These are phyloP conservation scores for Ardeotis arabs DNA, from an alignment of 2,113 vertebrate species.

Conservation along the genomic window DNA sequence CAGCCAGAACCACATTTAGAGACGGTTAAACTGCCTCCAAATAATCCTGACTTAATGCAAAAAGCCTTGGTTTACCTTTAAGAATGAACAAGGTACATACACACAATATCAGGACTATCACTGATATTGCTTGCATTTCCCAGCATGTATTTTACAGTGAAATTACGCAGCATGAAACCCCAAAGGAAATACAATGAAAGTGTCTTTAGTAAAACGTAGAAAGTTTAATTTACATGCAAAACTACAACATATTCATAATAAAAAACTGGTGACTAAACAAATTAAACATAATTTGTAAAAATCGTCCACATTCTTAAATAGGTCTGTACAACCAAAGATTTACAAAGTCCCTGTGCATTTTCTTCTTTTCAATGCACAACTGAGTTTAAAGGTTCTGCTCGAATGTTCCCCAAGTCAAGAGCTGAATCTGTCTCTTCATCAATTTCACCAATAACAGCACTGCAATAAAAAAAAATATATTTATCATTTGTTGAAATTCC, in stretches of 20 bases:
- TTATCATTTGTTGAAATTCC: neutral
- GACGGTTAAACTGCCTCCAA: neutral
- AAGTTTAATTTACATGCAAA: conserved; percentile 81
- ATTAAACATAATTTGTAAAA: conserved; percentile 64
- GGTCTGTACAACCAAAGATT: conserved; percentile 75
- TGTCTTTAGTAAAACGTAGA: conserved; percentile 71
- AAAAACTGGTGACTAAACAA: conserved; percentile 55
- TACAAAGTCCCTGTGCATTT: conserved; percentile 64
- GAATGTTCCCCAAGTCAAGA: conserved; percentile 94
- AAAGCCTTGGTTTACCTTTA: neutral
- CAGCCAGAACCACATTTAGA: neutral
- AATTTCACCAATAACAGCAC: conserved; percentile 97
- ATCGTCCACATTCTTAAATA: conserved; percentile 48
- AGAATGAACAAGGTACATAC: neutral
- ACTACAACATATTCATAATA: conserved; percentile 60
- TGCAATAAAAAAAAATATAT: conserved; percentile 61
- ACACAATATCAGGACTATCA: neutral
- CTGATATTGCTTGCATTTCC: neutral
- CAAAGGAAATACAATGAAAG: neutral
- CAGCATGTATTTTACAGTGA: neutral
- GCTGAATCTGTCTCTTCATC: conserved; percentile 98
- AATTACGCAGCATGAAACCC: neutral
- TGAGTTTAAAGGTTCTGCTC: conserved; percentile 95
- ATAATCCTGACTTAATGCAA: neutral
- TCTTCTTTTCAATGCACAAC: conserved; percentile 87